phyloP scores from a whole-genome alignment of 2,113 vertebrate species.

The Tragelaphus imberbis region DNA sequence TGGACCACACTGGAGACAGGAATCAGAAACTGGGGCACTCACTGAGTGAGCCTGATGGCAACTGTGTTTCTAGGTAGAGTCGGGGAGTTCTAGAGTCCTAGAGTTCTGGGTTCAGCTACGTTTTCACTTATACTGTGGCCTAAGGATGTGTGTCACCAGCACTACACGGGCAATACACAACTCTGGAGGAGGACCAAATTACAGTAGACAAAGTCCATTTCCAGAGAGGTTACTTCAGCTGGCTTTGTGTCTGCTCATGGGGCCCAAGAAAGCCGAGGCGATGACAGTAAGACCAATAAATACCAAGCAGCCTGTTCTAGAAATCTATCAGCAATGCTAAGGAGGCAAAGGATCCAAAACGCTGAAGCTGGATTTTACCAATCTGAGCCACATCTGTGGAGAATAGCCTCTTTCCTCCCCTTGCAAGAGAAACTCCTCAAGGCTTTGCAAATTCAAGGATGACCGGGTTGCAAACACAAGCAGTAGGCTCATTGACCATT shows the following conservation, averaged over 20 bases:
- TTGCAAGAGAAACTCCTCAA: not conserved
- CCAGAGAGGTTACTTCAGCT: not conserved
- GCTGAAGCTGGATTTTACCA: not conserved
- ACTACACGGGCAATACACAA: accelerated
- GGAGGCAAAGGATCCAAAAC: not conserved
- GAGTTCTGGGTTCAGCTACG: not conserved
- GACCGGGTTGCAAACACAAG: not conserved
- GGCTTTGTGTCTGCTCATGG: not conserved
- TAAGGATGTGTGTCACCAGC: too few relatives aligned
- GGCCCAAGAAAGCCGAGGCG: not conserved
- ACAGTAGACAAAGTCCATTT: not conserved
- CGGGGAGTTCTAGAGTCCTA: not conserved
- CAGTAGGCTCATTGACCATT: not conserved
- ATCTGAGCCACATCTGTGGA: not conserved
- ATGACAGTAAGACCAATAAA: not conserved
- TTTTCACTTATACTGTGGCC: not conserved
- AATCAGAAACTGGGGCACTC: not conserved
- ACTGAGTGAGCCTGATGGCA: not conserved
- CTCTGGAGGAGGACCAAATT: accelerated
- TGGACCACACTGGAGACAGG: not conserved
- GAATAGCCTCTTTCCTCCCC: not conserved
- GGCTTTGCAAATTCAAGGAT: not conserved
- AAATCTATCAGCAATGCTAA: not conserved
- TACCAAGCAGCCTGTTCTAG: not conserved
- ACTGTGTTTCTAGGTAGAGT: not conserved